phyloP scores from a whole-genome alignment of 2,797 vertebrate species.

The Acomys russatus region DNA sequence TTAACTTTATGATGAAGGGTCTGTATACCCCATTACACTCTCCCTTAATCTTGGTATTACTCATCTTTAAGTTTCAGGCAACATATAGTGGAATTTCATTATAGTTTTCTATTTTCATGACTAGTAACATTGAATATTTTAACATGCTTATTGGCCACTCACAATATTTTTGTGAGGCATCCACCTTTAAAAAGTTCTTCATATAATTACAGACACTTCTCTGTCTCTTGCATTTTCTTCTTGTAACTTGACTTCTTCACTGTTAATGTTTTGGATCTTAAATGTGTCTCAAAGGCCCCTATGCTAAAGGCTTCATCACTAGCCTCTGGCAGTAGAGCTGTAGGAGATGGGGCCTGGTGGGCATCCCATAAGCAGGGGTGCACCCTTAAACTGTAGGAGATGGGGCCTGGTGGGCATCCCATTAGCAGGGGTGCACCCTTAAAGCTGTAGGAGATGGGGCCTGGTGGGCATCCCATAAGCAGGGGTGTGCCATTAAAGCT shows the following conservation, averaged over 20 bases:
- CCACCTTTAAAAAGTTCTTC: constrained; percentile 54
- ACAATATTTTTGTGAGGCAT: constrained; percentile 1
- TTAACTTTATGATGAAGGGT: neutral
- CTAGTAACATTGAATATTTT: constrained; percentile 22
- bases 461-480: too few relatives aligned
- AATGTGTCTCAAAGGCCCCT: neutral
- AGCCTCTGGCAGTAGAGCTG: neutral
- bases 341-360: neutral
- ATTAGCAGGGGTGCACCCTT: too few relatives aligned
- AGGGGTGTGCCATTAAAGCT: too few relatives aligned
- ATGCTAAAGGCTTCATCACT: neutral
- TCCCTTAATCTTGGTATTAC: neutral
- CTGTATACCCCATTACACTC: neutral
- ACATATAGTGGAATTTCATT: neutral
- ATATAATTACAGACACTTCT: neutral
- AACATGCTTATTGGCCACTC: neutral
- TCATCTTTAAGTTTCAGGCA: constrained; percentile 21
- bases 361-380: neutral
- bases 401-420: too few relatives aligned
- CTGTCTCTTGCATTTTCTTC: constrained; percentile 17
- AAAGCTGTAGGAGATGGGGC: too few relatives aligned
- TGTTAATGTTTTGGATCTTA: neutral
- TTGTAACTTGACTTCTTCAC: constrained; percentile 1
- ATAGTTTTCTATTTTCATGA: constrained; percentile 44
- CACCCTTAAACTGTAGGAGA: neutral